Percentiles rank a stretch among this genome's conserved stretches.
These are phyloP conservation scores for Volucella inanis DNA, from an alignment of 2,888 invertebrate genomes.

Conservation along the genomic window DNA sequence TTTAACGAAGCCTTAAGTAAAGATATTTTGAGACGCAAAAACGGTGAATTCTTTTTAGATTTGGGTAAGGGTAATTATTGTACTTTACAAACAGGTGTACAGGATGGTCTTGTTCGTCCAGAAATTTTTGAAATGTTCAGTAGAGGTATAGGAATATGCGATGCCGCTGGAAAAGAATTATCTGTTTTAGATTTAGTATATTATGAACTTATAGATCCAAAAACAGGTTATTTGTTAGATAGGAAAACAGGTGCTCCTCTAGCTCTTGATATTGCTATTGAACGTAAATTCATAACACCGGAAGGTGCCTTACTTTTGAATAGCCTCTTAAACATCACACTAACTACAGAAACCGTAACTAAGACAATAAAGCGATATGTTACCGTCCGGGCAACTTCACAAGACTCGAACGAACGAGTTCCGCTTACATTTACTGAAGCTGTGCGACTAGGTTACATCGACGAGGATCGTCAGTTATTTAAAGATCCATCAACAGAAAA, in stretches of 20 bases:
- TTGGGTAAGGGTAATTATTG: conserved; percentile 90
- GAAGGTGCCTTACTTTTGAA: conserved; percentile 94
- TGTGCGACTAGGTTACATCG: conserved; percentile 89
- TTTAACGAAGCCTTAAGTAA: conserved; percentile 92
- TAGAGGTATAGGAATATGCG: conserved; percentile 91
- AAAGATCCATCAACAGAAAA: conserved; percentile 90
- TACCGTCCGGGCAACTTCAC: conserved; percentile 87
- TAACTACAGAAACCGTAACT: conserved; percentile 93
- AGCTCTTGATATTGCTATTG: conserved; percentile 93
- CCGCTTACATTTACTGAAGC: conserved; percentile 91
- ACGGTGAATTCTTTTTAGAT: conserved; percentile 88
- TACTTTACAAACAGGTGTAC: conserved; percentile 91
- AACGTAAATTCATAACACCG: conserved; percentile 91
- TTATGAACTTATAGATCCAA: conserved; percentile 93
- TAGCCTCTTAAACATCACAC: conserved; percentile 93
- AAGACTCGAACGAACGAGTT: conserved; percentile 84
- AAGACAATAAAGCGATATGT: conserved; percentile 92
- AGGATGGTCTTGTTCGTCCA: conserved; percentile 90
- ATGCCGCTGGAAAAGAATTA: conserved; percentile 88
- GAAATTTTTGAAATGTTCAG: conserved; percentile 93
- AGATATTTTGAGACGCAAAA: conserved; percentile 89
- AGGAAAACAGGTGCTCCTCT: conserved; percentile 88
- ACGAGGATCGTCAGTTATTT: conserved; percentile 90
- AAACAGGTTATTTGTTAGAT: conserved; percentile 93
- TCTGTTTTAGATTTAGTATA: conserved; percentile 94